Evolutionary conservation across 2,888 invertebrate genomes (phyloP), one percentile per base, ranked within the genome.

Genomic region (Leucania comma): DNA sequence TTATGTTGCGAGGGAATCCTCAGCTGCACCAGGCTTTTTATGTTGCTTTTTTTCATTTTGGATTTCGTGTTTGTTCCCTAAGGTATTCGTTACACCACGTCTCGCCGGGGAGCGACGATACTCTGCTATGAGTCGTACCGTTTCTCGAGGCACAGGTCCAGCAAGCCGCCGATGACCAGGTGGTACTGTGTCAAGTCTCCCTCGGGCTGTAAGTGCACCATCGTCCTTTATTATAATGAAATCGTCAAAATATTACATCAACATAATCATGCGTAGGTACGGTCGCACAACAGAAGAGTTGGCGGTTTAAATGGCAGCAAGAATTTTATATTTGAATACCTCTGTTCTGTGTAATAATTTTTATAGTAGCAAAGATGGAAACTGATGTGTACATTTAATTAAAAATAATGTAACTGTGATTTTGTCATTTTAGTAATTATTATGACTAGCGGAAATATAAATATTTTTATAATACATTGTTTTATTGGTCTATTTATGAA

Each of bases 41-140:
- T 51, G 4, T 38, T 32, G 14, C 1, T 20, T 42, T 35, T 17
- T 24, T 38, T 38, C 3, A 14, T 50, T 42, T 22, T 50, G 3
- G 29, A 42, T 51, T 32, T 61, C 5, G 1, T 20, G 38, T 50
- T 72, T 72, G 1, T 60, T 2, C 32, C 24, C 51, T 20, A 62
- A 61, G 70, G 72, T 70, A 4, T 61, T 26, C 32, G n/a, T n/a
- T 70, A 53, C 42, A 53, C n/a, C 12, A 72, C 63, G 8, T 72
- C 73, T 3, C 20, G 1, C 10, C 51, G 73, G 22, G 63, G 73
- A 42, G 42, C 51, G 35, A 48, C 35, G 35, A 12, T 48, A 24
- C 70, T 75, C 32, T 75, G 77, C 63, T 75, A 63, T 38, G n/a
- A 69, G 29, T 62, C 70, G 9, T 32, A 75, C 26, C 75, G 63